A percentile compares a stretch with the other conserved stretches of the same genome.
Evolutionary conservation across 2,797 vertebrate genomes (phyloP).

Genomic region (Staurois parvus): DNA sequence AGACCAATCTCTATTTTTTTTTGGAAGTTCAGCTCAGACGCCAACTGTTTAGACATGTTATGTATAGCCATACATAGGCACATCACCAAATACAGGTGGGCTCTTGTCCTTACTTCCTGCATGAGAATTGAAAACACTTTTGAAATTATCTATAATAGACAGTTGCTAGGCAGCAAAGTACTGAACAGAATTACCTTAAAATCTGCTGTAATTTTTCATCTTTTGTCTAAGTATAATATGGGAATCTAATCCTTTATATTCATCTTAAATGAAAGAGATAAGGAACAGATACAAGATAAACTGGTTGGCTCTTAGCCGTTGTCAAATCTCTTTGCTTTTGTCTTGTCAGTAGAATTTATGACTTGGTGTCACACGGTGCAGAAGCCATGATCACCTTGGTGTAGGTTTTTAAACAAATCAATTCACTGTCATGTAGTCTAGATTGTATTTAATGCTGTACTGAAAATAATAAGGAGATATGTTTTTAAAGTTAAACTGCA

Average conservation of each 20-base stretch:
- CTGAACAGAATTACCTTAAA: neutral
- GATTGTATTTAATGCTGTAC: neutral
- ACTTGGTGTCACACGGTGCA: neutral
- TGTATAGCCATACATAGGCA: neutral
- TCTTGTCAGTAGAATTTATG: neutral
- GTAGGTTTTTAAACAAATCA: neutral
- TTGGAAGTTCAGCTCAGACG: too few species aligned
- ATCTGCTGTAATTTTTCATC: neutral
- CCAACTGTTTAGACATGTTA: neutral
- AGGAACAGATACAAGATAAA: slow-evolving; percentile 1
- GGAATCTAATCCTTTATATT: neutral
- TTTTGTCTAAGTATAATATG: neutral
- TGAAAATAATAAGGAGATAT: neutral
- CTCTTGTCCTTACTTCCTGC: neutral
- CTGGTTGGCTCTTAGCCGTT: neutral
- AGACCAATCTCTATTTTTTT: too few species aligned
- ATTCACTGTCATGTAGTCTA: neutral
- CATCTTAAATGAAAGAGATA: slow-evolving; percentile 9
- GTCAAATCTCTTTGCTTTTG: slow-evolving; percentile 5
- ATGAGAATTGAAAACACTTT: neutral
- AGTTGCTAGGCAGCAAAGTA: neutral
- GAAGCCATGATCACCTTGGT: neutral
- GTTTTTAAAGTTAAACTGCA: neutral
- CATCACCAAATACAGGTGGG: neutral
- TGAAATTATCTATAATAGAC: neutral